These are phyloP conservation scores for Acanthosepion esculentum DNA, from an alignment of 2,888 invertebrate genomes.

Conservation along the genomic window DNA sequence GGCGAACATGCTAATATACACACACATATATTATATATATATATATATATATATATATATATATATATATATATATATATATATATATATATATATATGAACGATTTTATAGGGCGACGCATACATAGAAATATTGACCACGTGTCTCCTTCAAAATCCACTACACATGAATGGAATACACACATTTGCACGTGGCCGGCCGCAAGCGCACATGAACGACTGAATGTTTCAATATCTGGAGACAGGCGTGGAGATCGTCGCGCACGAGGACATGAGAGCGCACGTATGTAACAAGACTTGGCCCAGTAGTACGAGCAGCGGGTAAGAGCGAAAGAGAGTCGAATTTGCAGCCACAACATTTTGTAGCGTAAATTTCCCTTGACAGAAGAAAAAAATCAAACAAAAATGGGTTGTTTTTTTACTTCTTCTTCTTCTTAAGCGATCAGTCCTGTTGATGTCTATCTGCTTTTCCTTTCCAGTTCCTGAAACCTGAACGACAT, in stretches of 20 bases:
- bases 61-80: neutral
- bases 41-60: neutral
- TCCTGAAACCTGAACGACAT: too few relatives aligned
- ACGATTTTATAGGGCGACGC: neutral
- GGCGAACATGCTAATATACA: neutral
- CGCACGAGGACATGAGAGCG: neutral
- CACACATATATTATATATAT: neutral
- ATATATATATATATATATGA: neutral
- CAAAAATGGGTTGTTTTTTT: too few relatives aligned
- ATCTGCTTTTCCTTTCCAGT: too few relatives aligned
- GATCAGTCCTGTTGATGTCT: too few relatives aligned
- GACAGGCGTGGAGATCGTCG: neutral
- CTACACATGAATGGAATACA: neutral
- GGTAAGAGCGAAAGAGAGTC: neutral
- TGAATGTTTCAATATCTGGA: neutral
- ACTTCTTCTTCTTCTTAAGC: too few relatives aligned
- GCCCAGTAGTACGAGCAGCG: neutral
- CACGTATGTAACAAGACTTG: neutral
- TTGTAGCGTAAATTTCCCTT: too few relatives aligned
- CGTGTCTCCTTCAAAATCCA: neutral
- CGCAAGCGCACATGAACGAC: neutral
- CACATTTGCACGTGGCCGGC: neutral
- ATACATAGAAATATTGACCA: neutral
- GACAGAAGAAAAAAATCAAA: too few relatives aligned
- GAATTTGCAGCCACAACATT: too few relatives aligned